Base-by-base conservation (phyloP, 2,888 invertebrate species). In the Anoplius nigerrimus region DNA sequence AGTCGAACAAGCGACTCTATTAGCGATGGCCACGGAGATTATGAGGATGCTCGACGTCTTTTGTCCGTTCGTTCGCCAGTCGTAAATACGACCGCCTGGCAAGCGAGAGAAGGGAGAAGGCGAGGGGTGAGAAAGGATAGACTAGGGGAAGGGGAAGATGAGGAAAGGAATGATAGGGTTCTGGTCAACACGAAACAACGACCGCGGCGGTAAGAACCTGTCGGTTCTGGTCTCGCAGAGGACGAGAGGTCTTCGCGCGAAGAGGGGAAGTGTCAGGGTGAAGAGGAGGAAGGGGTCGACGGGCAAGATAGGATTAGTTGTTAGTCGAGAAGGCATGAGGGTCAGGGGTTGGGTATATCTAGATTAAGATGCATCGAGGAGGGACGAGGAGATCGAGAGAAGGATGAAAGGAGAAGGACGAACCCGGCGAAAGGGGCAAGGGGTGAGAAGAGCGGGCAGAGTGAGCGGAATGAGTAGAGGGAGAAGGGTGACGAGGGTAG, bases 321-420 rank as follows among this genome's bases (percentile, higher is more conserved):
- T 81, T 80, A 83, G 71, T 55, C 45, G 65, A 66, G 73, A 65
- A 64, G 63, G 67, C 53, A 69, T 55, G 66, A 59, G 63, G 71
- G 65, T 74, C 71, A 74, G 65, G 70, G 75, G 21, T 67, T 71
- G 72, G 75, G 73, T 75, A 81, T 80, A 84, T 84, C 85, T 81
- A 83, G 85, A 86, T 85, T 85, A 81, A 85, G 84, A 84, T 76
- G 82, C 80, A 77, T 77, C 71, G 63, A 61, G 46, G 51, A 24
- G 45, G 24, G 56, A 62, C 43, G 16, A 62, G 52, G 67, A 69
- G 71, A 66, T 69, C 56, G 68, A 65, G 58, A 21, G 42, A 20
- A 55, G 61, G 45, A 66, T 62, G 61, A 64, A 61, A 67, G 46
- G 27, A 65, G 65, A 62, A 63, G 66, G 66, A 67, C 71, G 75